Evolutionary conservation across 1,140 invertebrate genomes (phyloP), one percentile per base, ranked within the genome.

Genomic region (Euglossa dilemma): DNA sequence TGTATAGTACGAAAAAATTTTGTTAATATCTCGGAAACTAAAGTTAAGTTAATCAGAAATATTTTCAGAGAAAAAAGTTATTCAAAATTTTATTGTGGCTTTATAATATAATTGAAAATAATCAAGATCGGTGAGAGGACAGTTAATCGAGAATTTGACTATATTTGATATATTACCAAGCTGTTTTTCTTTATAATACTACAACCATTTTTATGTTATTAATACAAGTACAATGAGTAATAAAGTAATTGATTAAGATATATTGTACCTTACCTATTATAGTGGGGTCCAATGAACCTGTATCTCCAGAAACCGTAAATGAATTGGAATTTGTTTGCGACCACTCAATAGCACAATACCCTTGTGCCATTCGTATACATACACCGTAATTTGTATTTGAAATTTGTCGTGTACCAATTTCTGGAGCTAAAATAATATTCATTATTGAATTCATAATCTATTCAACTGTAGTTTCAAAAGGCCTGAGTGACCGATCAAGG

Each of bases 351-450:
- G 93, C 94, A 89, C 97, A 97, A 87, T 95, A 97, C 5, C 96
- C 96, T 23, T 95, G 91, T 71, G 95, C 95, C 95, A 96, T 96
- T 89, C 95, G 94, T 47, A 97, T 94, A 89, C 97, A 97, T 56
- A 97, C 95, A 20, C 97, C 97, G 90, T 98, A 98, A 90, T 96
- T 96, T 67, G 97, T 94, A 91, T 97, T 97, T 5, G 95, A 96
- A 47, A 98, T 93, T 93, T 98, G 96, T 82, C 97, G 93, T 0
- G 97, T 97, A 56, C 97, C 97, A 80, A 93, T 87, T 69, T 92
- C 79, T 78, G 87, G 84, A 5, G 84, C 86, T 86, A 57, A 64
- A 89, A 86, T 43, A 45, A 47, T 67, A 23, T 64, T 43, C 43
- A 67, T 67, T 45, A 66, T 9, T 43, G 20, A 9, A 16, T 66